Evolutionary conservation across 2,113 vertebrate genomes (phyloP), one percentile per base, ranked within the genome.

Genomic region (Etheostoma cragini): DNA sequence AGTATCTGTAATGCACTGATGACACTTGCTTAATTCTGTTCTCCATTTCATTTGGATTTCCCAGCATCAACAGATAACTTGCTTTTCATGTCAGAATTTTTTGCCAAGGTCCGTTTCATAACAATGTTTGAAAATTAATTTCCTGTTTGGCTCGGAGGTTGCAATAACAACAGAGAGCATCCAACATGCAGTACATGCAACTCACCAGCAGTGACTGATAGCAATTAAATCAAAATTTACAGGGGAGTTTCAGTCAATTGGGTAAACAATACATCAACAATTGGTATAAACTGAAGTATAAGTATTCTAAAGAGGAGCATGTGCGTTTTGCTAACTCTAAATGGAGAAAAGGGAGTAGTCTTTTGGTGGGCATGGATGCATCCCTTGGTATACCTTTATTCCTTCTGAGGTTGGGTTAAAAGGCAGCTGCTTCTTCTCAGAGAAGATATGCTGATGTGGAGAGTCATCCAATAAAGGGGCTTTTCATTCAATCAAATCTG

Each of bases 101-200:
- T 76, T 46, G 45, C 33, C 42, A 46, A 68, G 2, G 33, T 57
- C 12, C 8, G 16, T 53, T 61, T 38, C 38, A 53, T 21, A 30
- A 69, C 49, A 57, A 35, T 15, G 63, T 69, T 58, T n/a, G 16
- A 63, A 77, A 67, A 8, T 24, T 42, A 3, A 83, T 76, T 81
- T 84, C 75, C 86, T 88, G 63, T 79, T 70, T 14, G 46, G 71
- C 68, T 78, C 79, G 84, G 78, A 74, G 75, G 86, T 74, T 81
- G 42, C 15, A 16, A 69, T 33, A 83, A 80, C 73, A 83, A 12
- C 54, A 56, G 30, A 46, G 52, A 42, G 64, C 1, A 4, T 24
- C n/a, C 14, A 50, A 4, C 50, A 33, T 3, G 26, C 26, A 26
- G 26, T 26, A 26, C 19, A 60, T 35, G 67, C 8, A 47, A 30